These are phyloP conservation scores for Sminthopsis crassicaudata DNA, from an alignment of 2,113 vertebrate species.

Conservation along the genomic window DNA sequence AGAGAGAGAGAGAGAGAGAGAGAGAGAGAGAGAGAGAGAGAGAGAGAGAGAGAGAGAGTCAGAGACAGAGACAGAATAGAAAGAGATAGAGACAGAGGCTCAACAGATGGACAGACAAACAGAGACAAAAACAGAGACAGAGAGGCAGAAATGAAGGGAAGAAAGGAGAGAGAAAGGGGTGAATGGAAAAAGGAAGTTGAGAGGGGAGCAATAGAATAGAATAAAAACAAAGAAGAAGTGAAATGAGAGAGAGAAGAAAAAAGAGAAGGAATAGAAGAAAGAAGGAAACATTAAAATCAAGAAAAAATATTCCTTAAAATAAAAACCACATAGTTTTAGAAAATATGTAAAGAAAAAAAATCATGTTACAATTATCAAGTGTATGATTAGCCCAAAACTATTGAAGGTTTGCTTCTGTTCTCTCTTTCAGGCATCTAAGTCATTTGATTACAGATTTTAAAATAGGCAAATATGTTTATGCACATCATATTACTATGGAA, in stretches of 20 bases:
- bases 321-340: not conserved
- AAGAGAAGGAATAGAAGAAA: not conserved
- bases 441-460: conserved; percentile 46
- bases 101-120: too few relatives aligned
- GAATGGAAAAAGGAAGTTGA: not conserved
- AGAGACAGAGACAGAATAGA: too few relatives aligned
- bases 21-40: too few relatives aligned
- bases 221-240: not conserved
- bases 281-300: not conserved
- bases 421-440: conserved; percentile 36
- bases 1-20: too few relatives aligned
- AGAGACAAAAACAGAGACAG: too few relatives aligned
- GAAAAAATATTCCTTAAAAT: not conserved
- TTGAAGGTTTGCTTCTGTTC: conserved; percentile 30
- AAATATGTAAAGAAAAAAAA: not conserved
- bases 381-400: not conserved
- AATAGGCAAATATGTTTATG: not conserved
- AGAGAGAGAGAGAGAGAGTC: not conserved
- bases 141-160: not conserved
- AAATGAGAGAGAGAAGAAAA: not conserved
- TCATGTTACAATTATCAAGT: not conserved
- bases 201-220: too few relatives aligned
- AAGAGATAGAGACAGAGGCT: too few relatives aligned
- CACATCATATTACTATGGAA: conserved; percentile 54
- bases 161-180: not conserved